Conservation (phyloP, 2,113 vertebrate genomes). For the Alosa alosa region DNA sequence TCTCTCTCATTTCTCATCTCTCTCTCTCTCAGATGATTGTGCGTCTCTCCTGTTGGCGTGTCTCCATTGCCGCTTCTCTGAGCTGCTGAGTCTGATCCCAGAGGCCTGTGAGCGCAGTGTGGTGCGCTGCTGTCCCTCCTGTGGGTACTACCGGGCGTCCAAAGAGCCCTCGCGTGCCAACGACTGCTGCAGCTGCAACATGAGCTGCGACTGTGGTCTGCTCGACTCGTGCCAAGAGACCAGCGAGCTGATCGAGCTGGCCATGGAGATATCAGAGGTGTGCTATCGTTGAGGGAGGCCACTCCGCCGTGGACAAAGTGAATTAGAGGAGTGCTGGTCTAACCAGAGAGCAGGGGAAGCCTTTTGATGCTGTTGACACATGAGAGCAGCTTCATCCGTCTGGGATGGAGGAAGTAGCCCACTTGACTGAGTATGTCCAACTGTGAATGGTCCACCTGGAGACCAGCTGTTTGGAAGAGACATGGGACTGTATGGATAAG, state of each 20-base stretch:
- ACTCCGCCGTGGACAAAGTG: not conserved
- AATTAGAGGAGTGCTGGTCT: not conserved
- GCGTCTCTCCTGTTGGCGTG: conserved; percentile 60
- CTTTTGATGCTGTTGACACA: too few species aligned
- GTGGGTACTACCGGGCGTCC: conserved; percentile 35
- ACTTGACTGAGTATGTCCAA: too few species aligned
- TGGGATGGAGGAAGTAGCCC: too few species aligned
- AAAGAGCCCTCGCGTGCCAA: conserved; percentile 37
- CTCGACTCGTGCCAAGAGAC: conserved; percentile 60
- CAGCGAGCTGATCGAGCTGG: conserved; percentile 61
- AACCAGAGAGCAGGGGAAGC: too few species aligned
- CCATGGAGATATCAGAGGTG: conserved; percentile 66
- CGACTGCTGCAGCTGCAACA: conserved; percentile 50
- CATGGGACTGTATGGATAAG: too few species aligned
- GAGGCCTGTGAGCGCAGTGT: conserved; percentile 41
- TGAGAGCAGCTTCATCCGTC: too few species aligned
- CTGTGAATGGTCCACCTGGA: too few species aligned
- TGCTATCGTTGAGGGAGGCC: conserved; percentile 55
- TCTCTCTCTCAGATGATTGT: conserved; percentile 57
- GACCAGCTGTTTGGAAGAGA: too few species aligned
- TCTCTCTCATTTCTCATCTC: not conserved
- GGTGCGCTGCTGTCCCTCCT: conserved; percentile 54
- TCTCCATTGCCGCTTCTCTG: conserved; percentile 62
- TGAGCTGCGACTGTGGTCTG: conserved; percentile 59
- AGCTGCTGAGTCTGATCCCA: conserved; percentile 51